phyloP scores from a whole-genome alignment of 2,888 invertebrate species.

The Synergus gifuensis region DNA sequence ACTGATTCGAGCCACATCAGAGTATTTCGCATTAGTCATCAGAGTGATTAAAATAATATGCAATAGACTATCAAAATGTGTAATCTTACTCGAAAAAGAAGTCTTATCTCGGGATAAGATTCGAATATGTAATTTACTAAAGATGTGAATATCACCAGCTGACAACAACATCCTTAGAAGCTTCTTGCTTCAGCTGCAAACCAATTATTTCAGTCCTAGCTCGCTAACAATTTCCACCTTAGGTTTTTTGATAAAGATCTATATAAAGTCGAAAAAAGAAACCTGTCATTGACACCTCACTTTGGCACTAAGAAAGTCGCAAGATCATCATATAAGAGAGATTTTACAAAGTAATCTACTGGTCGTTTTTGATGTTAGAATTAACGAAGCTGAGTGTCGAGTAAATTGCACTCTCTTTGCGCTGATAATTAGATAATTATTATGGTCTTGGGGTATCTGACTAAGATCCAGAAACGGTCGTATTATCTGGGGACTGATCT shows the following conservation, averaged over 20 bases:
- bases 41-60: too few species aligned
- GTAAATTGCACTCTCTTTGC: constrained; percentile 39
- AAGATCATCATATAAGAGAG: constrained; percentile 30
- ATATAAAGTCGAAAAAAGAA: constrained; percentile 5
- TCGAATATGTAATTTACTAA: too few species aligned
- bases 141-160: too few species aligned
- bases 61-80: too few species aligned
- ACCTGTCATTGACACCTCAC: constrained; percentile 35
- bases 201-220: constrained; percentile 30
- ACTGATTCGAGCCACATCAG: too few species aligned
- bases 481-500: constrained; percentile 46
- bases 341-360: constrained; percentile 3
- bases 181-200: constrained; percentile 5
- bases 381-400: constrained; percentile 7
- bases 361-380: constrained; percentile 6
- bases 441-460: constrained; percentile 40
- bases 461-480: constrained; percentile 5
- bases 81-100: too few species aligned
- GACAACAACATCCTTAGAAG: not conserved
- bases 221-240: constrained; percentile 30
- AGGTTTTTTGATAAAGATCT: constrained; percentile 18
- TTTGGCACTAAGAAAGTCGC: constrained; percentile 12
- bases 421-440: constrained; percentile 46
- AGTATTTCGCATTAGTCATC: too few species aligned
- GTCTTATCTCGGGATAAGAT: too few species aligned